Base-by-base conservation (phyloP, 1,140 invertebrate species). In the Drosophila prosaltans region DNA sequence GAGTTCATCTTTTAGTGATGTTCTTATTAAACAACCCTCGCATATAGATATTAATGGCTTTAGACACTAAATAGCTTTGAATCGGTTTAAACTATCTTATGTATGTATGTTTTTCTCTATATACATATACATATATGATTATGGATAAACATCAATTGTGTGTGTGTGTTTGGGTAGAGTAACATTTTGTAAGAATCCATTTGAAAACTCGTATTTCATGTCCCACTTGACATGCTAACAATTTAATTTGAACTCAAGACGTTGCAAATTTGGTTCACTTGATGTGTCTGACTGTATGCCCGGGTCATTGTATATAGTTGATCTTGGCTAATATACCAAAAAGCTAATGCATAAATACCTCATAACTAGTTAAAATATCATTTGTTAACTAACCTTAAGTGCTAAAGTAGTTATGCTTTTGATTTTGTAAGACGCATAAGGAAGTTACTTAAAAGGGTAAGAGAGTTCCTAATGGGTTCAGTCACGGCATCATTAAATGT, bases 151-250 rank as follows among this genome's bases (percentile, higher is more conserved):
- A 51, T 51, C 45, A 51, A 51, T 51, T 51, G 45, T 51, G 55
- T 59, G 28, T 16, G 16, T 16, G 16, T 16, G 16, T 16, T 16
- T 59, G 59, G 0, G 4, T 32, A 65, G 30, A 65, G 61, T 26
- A 28, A 63, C 32, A 69, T 88, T 79, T 86, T 82, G 82, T 80
- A 86, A 86, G 82, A 88, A 86, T 66, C 24, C 79, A 79, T 67
- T 78, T 66, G 54, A 78, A 43, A 73, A 68, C 66, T 43, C 59
- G 71, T 65, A 86, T 86, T 86, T 78, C 80, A 86, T 86, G 83
- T 86, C 67, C 83, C 84, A 86, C 80, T 89, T 86, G 84, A 86
- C 84, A 80, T 62, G 80, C 84, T 86, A 86, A 86, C 83, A 80
- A 86, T 89, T 86, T 86, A 86, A 86, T 86, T 88, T 86, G 84